phyloP scores from a whole-genome alignment of 2,113 vertebrate species.

The Planiliza haematocheilus region DNA sequence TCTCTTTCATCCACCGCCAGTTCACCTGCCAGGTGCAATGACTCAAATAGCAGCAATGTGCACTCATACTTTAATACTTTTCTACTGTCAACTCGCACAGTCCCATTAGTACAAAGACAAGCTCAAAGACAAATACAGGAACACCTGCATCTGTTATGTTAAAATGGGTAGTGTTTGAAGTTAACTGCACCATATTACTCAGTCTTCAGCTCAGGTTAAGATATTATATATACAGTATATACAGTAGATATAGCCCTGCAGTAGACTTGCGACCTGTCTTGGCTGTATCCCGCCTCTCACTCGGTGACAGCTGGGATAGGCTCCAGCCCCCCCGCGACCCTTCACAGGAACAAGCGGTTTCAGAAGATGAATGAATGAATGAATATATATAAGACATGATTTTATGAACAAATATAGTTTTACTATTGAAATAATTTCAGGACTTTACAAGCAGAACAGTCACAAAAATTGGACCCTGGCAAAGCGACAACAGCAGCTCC shows the following conservation, averaged over 20 bases:
- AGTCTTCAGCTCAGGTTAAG: not conserved
- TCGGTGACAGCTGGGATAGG: too few species aligned
- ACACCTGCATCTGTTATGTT: conserved; percentile 42
- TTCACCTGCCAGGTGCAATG: conserved; percentile 79
- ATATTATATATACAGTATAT: conserved; percentile 6
- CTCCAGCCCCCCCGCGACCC: too few species aligned
- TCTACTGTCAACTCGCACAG: conserved; percentile 32
- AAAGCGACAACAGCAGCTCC: conserved; percentile 37
- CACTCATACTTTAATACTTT: conserved; percentile 54
- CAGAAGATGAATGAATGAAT: too few species aligned
- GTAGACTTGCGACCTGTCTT: too few species aligned
- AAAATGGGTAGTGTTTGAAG: conserved; percentile 9
- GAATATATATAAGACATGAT: not conserved
- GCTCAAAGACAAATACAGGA: conserved; percentile 36
- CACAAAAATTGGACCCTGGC: conserved; percentile 15
- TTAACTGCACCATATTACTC: not conserved
- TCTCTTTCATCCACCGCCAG: conserved; percentile 73
- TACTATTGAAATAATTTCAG: conserved; percentile 17
- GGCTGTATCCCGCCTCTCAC: too few species aligned
- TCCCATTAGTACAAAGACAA: conserved; percentile 43
- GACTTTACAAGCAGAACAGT: not conserved
- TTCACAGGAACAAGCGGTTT: too few species aligned
- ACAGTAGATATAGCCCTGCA: too few species aligned
- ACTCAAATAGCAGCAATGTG: conserved; percentile 64
- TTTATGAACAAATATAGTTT: not conserved